Evolutionary conservation across 2,113 vertebrate species (phyloP).

Genomic region (Vulpes vulpes): DNA sequence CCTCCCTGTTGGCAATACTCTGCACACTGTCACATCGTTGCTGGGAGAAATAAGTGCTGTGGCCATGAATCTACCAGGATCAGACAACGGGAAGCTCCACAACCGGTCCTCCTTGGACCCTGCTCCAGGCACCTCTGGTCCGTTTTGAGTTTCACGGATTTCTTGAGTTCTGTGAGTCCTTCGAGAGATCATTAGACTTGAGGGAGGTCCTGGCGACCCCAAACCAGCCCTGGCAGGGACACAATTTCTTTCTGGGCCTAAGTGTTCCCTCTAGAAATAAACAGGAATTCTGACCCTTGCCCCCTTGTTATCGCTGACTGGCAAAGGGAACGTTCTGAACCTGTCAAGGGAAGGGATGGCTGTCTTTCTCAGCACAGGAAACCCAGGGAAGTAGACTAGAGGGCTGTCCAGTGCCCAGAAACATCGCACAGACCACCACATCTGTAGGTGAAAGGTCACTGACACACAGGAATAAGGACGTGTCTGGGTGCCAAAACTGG

Average conservation of each 20-base stretch:
- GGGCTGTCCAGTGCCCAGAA: no score
- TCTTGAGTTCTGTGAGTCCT: not conserved
- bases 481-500: fast-evolving
- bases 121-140: fast-evolving
- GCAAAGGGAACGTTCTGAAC: not conserved
- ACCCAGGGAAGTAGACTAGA: not conserved
- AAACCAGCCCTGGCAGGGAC: not conserved
- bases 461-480: not conserved
- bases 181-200: not conserved
- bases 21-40: fast-evolving
- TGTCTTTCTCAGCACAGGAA: not conserved
- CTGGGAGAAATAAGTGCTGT: not conserved
- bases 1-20: not conserved
- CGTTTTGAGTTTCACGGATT: fast-evolving
- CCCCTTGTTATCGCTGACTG: not conserved
- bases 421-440: fast-evolving
- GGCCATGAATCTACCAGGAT: not conserved
- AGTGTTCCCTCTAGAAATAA: not conserved
- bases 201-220: not conserved
- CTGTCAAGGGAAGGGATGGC: not conserved
- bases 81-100: fast-evolving
- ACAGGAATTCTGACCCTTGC: not conserved
- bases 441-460: fast-evolving
- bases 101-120: not conserved
- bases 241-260: not conserved